Conservation (phyloP, 2,888 invertebrate genomes). For the Disparrhopalites patrizii region DNA sequence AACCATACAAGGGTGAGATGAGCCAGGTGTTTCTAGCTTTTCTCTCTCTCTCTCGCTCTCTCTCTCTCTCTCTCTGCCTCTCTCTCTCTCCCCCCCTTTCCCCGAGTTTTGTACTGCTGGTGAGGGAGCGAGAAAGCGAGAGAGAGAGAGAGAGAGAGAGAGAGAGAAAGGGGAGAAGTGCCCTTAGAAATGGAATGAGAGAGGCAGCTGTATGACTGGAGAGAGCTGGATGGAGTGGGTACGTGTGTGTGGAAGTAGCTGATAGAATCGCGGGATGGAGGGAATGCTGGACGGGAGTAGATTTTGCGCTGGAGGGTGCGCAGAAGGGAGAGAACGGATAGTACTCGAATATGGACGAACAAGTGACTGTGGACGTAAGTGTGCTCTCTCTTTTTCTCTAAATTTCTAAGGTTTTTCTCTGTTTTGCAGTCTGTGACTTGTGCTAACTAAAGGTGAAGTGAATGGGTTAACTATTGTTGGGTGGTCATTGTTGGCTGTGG, state of each 20-base stretch:
- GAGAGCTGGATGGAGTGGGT: not conserved
- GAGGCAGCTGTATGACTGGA: not conserved
- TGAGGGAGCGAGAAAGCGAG: not conserved
- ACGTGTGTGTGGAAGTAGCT: not conserved
- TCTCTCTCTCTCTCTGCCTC: too few species aligned
- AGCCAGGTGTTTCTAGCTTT: too few species aligned
- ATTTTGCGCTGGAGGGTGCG: constrained; percentile 33
- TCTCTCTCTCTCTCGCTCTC: too few species aligned
- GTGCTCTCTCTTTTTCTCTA: not conserved
- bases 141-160: not conserved
- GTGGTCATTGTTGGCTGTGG: not conserved
- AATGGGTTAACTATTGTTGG: not conserved
- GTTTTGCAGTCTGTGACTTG: not conserved
- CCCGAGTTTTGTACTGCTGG: too few species aligned
- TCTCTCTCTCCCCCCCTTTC: too few species aligned
- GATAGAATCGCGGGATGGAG: not conserved
- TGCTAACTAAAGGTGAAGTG: not conserved
- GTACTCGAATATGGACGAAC: constrained; percentile 29
- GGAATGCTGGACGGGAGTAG: constrained; percentile 9
- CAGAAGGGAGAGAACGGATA: constrained; percentile 17
- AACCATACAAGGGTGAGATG: too few species aligned
- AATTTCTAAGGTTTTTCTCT: not conserved
- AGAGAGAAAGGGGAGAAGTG: not conserved
- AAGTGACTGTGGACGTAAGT: constrained; percentile 20
- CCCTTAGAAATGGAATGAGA: not conserved